Evolutionary conservation across 2,888 invertebrate species (phyloP), one percentile per base, ranked within the genome.

Genomic region (Patella ulyssiponensis): DNA sequence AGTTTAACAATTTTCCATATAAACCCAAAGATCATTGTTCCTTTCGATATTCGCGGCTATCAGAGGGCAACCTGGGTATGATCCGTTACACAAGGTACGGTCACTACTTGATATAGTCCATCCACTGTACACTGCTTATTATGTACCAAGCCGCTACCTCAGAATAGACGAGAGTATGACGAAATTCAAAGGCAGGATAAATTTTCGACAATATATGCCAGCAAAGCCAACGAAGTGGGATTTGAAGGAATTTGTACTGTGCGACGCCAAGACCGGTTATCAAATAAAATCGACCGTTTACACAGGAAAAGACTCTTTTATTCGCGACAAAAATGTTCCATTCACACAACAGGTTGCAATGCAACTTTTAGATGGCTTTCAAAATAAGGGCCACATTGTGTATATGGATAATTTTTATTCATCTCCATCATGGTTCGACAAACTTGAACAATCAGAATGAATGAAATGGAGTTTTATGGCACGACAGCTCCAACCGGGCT

Each of bases 261-360:
- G 78, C 73, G 82, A 82, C 56, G 77, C 79, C 52, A 75, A 78
- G 51, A 77, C 81, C 20, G 82, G 82, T 9, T 78, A 79, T 78
- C 76, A 73, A 23, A 71, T 77, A 44, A 74, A 69, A 53, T 78
- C 75, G 23, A n/a, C 77, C 2, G 70, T 71, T 9, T 81, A 80
- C 74, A 15, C 4, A 56, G 79, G 52, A n/a, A 20, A 27, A 23
- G 71, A 70, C n/a, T 17, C 71, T 52, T 64, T 71, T 51, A 27
- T 33, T 23, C n/a, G 54, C 58, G 64, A 56, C 72, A 75, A 17
- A 76, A 77, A 44, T 33, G 77, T 76, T 44, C 56, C 77, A 20
- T 69, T 78, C n/a, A 80, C 81, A 56, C 78, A 80, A 44, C n/a
- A 14, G 9, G 76, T 74, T n/a, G 76, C 74, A n/a, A 17, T 76